A percentile compares a stretch with the other conserved stretches of the same genome.
phyloP scores from a whole-genome alignment of 2,797 vertebrate genomes.

The Esox lucius region DNA sequence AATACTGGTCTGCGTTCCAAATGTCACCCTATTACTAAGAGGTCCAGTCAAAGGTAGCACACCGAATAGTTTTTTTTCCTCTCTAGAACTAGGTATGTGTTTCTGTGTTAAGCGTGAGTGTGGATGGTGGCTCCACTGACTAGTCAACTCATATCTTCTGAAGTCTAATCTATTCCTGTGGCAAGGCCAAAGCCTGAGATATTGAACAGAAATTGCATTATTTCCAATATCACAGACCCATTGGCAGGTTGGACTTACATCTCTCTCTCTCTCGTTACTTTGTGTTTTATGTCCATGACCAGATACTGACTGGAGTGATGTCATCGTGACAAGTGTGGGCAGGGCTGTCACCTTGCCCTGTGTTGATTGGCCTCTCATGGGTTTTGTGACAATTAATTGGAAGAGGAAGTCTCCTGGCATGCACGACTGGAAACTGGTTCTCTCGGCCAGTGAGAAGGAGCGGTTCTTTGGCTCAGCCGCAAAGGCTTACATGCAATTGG shows the following conservation, averaged over 20 bases:
- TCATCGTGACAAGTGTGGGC: slow-evolving; percentile 57
- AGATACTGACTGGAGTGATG: slow-evolving; percentile 60
- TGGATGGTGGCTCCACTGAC: not conserved
- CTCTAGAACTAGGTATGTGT: not conserved
- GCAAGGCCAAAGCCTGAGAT: not conserved
- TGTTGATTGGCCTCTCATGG: slow-evolving; percentile 32
- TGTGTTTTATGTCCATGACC: slow-evolving; percentile 11
- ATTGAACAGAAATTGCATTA: too few relatives aligned
- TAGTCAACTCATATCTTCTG: not conserved
- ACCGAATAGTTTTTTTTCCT: too few relatives aligned
- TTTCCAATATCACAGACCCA: too few relatives aligned
- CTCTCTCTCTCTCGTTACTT: slow-evolving; percentile 1
- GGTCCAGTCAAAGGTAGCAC: too few relatives aligned
- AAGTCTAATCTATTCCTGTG: not conserved
- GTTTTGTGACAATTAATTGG: slow-evolving; percentile 61
- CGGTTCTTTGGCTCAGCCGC: slow-evolving; percentile 34
- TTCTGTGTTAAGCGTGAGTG: not conserved
- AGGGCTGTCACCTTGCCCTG: slow-evolving; percentile 59
- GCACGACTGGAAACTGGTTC: slow-evolving; percentile 56
- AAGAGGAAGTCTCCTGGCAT: slow-evolving; percentile 35
- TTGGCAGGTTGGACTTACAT: too few relatives aligned
- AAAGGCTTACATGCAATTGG: slow-evolving; percentile 49
- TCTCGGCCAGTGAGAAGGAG: slow-evolving; percentile 54
- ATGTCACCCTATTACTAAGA: not conserved
- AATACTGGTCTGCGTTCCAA: not conserved